Evolutionary conservation across 1,140 invertebrate genomes (phyloP).

Genomic region (Papilio xuthus): DNA sequence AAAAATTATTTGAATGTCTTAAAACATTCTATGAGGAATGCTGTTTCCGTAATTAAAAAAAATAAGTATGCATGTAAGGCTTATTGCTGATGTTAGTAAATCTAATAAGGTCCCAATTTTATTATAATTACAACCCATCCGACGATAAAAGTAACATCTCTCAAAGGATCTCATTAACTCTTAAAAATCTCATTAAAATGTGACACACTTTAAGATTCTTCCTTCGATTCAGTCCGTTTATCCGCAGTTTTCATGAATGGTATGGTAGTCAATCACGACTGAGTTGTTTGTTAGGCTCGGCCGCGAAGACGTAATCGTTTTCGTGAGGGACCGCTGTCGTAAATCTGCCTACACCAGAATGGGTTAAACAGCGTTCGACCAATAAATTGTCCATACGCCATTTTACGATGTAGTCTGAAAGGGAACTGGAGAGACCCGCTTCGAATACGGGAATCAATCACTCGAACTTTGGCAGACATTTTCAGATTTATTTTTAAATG

Average conservation of each 20-base stretch:
- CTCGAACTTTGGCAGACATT: conserved; percentile 55
- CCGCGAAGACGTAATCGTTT: conserved; percentile 60
- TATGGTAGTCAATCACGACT: conserved; percentile 26
- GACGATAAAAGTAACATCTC: no score
- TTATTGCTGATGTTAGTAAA: no score
- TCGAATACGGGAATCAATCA: conserved; percentile 53
- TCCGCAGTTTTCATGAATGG: background rate
- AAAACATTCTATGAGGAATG: no score
- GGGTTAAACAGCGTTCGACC: conserved; percentile 69
- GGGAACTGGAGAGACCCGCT: conserved; percentile 56
- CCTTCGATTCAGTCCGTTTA: background rate
- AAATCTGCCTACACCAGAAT: conserved; percentile 72
- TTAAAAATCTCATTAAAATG: no score
- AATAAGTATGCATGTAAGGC: no score
- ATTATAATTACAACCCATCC: no score
- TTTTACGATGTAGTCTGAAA: conserved; percentile 73
- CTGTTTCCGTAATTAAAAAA: no score
- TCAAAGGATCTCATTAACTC: no score
- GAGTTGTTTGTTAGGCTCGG: conserved; percentile 53
- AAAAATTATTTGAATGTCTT: no score
- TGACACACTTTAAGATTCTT: background rate
- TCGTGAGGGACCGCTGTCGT: conserved; percentile 67
- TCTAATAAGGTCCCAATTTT: no score
- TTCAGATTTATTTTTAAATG: conserved; percentile 50
- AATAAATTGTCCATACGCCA: conserved; percentile 78